Base-by-base conservation (phyloP, 2,113 vertebrate species). In the Glareola pratincola region DNA sequence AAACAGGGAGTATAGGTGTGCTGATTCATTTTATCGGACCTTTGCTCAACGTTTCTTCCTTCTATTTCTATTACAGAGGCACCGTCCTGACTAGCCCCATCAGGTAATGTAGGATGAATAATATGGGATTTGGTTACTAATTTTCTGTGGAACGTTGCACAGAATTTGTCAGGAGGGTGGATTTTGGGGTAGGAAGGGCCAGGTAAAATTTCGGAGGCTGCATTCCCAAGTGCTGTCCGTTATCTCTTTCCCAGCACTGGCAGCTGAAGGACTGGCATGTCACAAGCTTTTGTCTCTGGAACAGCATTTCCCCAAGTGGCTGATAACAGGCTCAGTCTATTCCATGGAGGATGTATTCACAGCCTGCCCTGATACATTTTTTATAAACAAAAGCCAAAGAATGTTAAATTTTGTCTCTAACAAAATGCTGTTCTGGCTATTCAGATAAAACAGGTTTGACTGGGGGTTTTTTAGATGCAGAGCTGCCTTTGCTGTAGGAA, bases 401-500 rank as follows among this genome's bases (percentile, higher is more conserved):
- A 97, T 47, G 78, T 91, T 96, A 90, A 91, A 91, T 91, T 96
- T 92, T 91, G 77, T 91, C 51, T 62, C 53, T 88, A 88, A 85
- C 86, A 92, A 84, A 92, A 94, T 71, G 63, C 34, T 96, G 20
- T 92, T 96, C 76, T 90, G 66, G 69, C 81, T 92, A 93, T 95
- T 96, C 91, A 94, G 90, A 96, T 96, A 96, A 97, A 97, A 73
- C n/a, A 53, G 41, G 30, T 89, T 95, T 92, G 82, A 37, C 53
- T 94, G 79, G 41, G 20, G 19, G 0, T 66, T 79, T 95, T 87
- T 80, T 41, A 82, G 85, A 87, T 72, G 81, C 66, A 84, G 76
- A 84, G 83, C 92, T 96, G 88, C 83, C 76, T 97, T 96, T 96
- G 94, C 90, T 80, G 95, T 89, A 85, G 88, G 78, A 97, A 94